Evolutionary conservation across 2,888 invertebrate genomes (phyloP).

Genomic region (Brenthis ino): DNA sequence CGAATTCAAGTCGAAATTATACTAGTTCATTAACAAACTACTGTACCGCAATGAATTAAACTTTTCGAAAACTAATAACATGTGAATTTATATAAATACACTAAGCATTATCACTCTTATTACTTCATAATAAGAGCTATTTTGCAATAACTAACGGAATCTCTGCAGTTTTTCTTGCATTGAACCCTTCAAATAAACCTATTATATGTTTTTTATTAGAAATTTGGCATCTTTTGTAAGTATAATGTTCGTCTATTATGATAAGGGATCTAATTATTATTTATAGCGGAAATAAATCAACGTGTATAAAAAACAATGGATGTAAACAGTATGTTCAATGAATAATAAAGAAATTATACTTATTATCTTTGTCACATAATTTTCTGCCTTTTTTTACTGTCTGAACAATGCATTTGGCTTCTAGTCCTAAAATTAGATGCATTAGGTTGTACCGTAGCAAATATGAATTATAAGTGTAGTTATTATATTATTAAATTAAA

Average conservation of each 20-base stretch:
- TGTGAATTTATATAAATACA: not conserved
- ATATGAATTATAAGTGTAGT: too few species aligned
- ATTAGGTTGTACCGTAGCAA: too few species aligned
- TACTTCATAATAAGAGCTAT: not conserved
- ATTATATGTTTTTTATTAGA: not conserved
- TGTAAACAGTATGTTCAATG: not conserved
- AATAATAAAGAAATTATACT: conserved; percentile 5
- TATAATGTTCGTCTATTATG: not conserved
- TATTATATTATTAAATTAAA: too few species aligned
- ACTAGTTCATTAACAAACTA: too few species aligned
- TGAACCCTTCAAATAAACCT: conserved; percentile 3
- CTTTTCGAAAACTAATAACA: not conserved
- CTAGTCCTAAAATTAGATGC: too few species aligned
- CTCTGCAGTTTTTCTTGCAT: not conserved
- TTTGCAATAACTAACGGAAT: not conserved
- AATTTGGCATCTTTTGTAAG: conserved; percentile 1
- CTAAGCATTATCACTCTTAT: not conserved
- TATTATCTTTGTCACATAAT: not conserved
- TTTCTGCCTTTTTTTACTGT: too few species aligned
- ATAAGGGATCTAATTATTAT: conserved; percentile 13
- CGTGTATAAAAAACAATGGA: not conserved
- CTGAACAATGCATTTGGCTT: too few species aligned
- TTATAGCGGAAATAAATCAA: conserved; percentile 17
- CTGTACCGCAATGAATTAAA: too few species aligned
- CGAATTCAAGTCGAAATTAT: too few species aligned